Evolutionary conservation across 30 jellyfish, hydroid and myxozoan genomes (phyloP).

Genomic region (Rhopilema esculentum): DNA sequence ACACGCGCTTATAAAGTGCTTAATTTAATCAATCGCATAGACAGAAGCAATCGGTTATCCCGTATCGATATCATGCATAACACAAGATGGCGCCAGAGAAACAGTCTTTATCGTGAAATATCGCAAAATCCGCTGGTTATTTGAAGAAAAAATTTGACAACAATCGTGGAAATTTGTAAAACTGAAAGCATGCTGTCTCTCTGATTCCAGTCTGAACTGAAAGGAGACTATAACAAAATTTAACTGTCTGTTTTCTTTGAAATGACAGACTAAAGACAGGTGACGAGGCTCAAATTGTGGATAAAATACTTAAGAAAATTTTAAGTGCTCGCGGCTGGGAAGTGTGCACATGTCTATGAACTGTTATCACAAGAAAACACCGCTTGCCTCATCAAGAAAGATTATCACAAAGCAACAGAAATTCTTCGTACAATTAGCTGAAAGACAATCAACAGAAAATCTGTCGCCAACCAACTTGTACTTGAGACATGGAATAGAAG

Average conservation of each 20-base stretch:
- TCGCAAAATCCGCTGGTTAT: neutral
- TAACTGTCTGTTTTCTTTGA: neutral
- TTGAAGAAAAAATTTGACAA: neutral
- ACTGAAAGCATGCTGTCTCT: neutral
- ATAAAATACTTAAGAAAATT: neutral
- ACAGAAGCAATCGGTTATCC: conserved; percentile 31
- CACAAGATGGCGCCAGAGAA: conserved; percentile 41
- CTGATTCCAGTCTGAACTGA: neutral
- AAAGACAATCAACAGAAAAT: neutral
- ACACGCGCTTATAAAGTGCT: conserved; percentile 11
- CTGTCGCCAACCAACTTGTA: neutral
- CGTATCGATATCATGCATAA: conserved; percentile 9
- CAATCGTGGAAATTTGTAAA: neutral
- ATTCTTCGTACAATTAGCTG: neutral
- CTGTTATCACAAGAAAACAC: neutral
- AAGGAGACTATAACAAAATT: neutral
- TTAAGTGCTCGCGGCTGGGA: neutral
- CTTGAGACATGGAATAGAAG: too few relatives aligned
- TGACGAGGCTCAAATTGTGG: neutral
- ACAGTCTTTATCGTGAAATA: neutral
- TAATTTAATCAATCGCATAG: conserved; percentile 38
- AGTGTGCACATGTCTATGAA: neutral
- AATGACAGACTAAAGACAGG: neutral
- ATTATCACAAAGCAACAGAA: neutral
- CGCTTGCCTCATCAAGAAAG: neutral